Evolutionary conservation across 2,797 vertebrate genomes (phyloP).

Genomic region (Pseudomugil tenellus): DNA sequence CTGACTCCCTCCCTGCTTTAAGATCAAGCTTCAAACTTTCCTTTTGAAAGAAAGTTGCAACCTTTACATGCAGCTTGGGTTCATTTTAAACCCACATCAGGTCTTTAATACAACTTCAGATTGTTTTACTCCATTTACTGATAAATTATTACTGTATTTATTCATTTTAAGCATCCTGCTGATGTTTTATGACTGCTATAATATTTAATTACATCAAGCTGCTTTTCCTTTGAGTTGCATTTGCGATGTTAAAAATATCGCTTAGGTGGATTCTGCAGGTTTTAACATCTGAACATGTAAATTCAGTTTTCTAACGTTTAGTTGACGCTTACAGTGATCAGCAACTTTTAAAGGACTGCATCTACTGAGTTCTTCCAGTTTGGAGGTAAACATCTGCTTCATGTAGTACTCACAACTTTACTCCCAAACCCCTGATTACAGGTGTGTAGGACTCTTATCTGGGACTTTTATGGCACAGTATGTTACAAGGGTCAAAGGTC

Average conservation of each 20-base stretch:
- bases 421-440: too few relatives aligned
- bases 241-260: too few relatives aligned
- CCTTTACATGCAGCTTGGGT: too few relatives aligned
- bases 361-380: neutral
- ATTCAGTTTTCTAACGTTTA: neutral
- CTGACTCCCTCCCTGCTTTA: too few relatives aligned
- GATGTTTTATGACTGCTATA: neutral
- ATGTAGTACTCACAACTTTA: neutral
- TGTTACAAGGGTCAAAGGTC: neutral
- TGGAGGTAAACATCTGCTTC: neutral
- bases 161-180: too few relatives aligned
- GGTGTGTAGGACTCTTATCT: neutral
- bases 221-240: neutral
- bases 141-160: too few relatives aligned
- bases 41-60: too few relatives aligned
- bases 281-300: neutral
- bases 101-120: too few relatives aligned
- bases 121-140: too few relatives aligned
- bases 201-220: neutral
- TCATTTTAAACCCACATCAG: too few relatives aligned
- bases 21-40: too few relatives aligned
- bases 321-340: neutral
- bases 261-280: too few relatives aligned
- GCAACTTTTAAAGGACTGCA: neutral
- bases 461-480: neutral